These are phyloP conservation scores for Drosophila persimilis DNA, from an alignment of 1,140 invertebrate genomes.

Conservation along the genomic window DNA sequence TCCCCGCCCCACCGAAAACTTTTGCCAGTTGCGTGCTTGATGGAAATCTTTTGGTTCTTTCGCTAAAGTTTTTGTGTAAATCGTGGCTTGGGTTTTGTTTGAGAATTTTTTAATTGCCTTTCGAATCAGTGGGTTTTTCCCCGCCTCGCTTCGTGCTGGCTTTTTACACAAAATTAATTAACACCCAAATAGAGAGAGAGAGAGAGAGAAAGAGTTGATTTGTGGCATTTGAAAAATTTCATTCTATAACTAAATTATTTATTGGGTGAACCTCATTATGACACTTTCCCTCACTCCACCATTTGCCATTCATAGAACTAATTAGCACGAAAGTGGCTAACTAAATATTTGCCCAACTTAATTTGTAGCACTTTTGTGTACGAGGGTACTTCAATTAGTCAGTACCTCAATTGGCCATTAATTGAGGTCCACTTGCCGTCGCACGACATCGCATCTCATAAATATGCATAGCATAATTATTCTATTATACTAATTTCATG, in stretches of 20 bases:
- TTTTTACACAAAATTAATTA: constrained; percentile 57
- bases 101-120: constrained; percentile 38
- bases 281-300: background rate
- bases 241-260: constrained; percentile 12
- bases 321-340: constrained; percentile 25
- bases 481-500: constrained; percentile 19
- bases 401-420: constrained; percentile 25
- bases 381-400: constrained; percentile 34
- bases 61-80: constrained; percentile 27
- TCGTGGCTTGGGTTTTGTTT: constrained; percentile 11
- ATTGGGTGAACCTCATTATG: background rate
- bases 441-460: constrained; percentile 19
- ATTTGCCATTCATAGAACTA: constrained; percentile 12
- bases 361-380: constrained; percentile 28
- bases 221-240: constrained; percentile 21
- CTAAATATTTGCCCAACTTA: constrained; percentile 33
- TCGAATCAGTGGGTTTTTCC: constrained; percentile 14
- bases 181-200: constrained; percentile 16
- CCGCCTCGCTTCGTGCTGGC: background rate
- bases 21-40: constrained; percentile 54
- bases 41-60: constrained; percentile 28
- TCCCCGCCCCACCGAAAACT: constrained; percentile 17
- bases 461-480: constrained; percentile 34
- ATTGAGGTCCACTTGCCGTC: constrained; percentile 8
- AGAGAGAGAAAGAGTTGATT: constrained; percentile 1